Evolutionary conservation across 2,113 vertebrate genomes (phyloP), one percentile per base, ranked within the genome.

Genomic region (Fregata magnificens): DNA sequence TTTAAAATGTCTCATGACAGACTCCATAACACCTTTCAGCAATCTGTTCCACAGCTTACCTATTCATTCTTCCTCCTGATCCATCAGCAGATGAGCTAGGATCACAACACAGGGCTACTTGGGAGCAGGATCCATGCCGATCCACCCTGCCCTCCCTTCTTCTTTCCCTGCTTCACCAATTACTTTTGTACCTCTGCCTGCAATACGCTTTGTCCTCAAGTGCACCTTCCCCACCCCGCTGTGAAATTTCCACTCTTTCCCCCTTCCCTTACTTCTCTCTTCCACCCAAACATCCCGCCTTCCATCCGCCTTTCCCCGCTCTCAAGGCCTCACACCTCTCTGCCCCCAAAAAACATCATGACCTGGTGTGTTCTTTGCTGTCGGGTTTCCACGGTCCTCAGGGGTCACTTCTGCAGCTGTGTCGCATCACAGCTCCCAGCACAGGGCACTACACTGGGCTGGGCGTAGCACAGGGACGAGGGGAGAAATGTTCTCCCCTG

Each of bases 381-480:
- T 7, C 34, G 19, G 44, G 19, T 24, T 20, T 38, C 13, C 47
- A 16, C 7, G 0, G 18, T 6, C 17, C 32, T 42, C 42, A 19
- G 17, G 25, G 55, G 7, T 31, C 7, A 31, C 31, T n/a, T 13
- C 44, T 11, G 40, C 50, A 65, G 66, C 52, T 15, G 24, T 10
- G 29, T 31, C 18, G 2, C 14, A 31, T 0, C 21, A 5, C 4
- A 20, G 66, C 40, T 67, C 21, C 62, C 15, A 31, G 71, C 34
- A 65, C 44, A 7, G 36, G 10, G 31, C 1, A 0, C 69, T 29
- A n/a, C 42, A 10, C 26, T 8, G 31, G 53, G 11, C 49, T 47
- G 13, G 24, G 26, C 2, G 0, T 5, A 83, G 53, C 19, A 0
- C 5, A 0, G 20, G 21, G 50, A 10, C 1, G 0, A n/a, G 12